Base-by-base conservation (phyloP, 2,888 invertebrate genomes). In the Stomorhina lunata region DNA sequence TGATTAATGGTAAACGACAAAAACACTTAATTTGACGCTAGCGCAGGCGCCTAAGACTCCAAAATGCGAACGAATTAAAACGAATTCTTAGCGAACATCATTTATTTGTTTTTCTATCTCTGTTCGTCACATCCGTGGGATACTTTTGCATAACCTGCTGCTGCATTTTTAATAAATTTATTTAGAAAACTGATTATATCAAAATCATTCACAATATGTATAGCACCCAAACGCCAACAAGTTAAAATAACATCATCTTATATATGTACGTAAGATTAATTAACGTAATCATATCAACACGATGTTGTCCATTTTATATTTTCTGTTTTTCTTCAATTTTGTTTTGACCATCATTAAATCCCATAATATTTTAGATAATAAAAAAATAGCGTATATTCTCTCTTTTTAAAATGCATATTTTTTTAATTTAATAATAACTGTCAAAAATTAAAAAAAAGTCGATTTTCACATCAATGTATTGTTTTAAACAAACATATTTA, bases 1-100 rank as follows among this genome's bases (percentile, higher is more conserved):
- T 89, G 89, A 89, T 89, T 89, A 89, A 89, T 89, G 89, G 86
- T 85, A 80, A 87, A 86, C 87, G 88, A 89, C 89, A 88, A 88
- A 89, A 89, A 89, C 89, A 89, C 88, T 89, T 89, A 89, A 89
- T 89, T 89, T 89, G 88, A 88, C 89, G 88, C 88, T 85, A 84
- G 85, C 85, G 86, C 87, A 88, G 89, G 89, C 89, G 89, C 89
- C 89, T 86, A 84, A 59, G 84, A 80, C 59, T 22, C 40, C 59
- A 43, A 45, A 73, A 76, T 66, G 22, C 34, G 43, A 65, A 71
- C 57, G 59, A 55, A 76, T 80, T 48, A 75, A 79, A 61, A 50
- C 43, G 69, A 61, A 63, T 40, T 76, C 48, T 37, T 37, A 37
- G 55, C 61, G 32, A 37, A 40, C 63, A 29, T 66, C 71, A 71